A percentile compares a stretch with the other conserved stretches of the same genome.
These are phyloP conservation scores for Argyresthia goedartella DNA, from an alignment of 2,888 invertebrate species.

Conservation along the genomic window DNA sequence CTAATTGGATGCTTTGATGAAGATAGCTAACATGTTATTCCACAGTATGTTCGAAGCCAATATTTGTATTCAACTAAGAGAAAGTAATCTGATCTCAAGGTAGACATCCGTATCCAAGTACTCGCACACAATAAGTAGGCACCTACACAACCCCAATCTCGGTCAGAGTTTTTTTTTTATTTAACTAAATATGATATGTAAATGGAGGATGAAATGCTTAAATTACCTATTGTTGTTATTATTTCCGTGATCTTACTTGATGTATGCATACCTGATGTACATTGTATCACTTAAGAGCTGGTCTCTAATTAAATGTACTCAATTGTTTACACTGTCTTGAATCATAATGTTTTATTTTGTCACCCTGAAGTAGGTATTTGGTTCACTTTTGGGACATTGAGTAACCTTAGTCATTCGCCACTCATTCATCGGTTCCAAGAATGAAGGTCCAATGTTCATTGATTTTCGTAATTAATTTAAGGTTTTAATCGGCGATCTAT, in stretches of 20 bases:
- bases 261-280: background rate
- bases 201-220: constrained; percentile 3
- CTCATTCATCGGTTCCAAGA: constrained; percentile 41
- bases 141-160: too few species aligned
- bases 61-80: background rate
- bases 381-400: background rate
- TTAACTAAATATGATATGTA: background rate
- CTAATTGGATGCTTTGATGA: background rate
- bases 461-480: constrained; percentile 54
- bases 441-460: constrained; percentile 56
- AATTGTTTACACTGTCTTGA: constrained; percentile 11
- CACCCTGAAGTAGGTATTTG: background rate
- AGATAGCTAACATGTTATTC: background rate
- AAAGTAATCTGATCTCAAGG: constrained; percentile 2
- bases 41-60: too few species aligned
- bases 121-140: too few species aligned
- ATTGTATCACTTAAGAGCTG: constrained; percentile 39
- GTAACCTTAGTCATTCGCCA: constrained; percentile 25
- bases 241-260: background rate
- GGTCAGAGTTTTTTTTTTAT: too few species aligned
- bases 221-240: constrained; percentile 2
- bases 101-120: background rate
- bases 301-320: constrained; percentile 64
- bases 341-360: background rate
- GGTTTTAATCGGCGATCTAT: constrained; percentile 39